Evolutionary conservation across 2,113 vertebrate species (phyloP).

Genomic region (Dicerorhinus sumatrensis): DNA sequence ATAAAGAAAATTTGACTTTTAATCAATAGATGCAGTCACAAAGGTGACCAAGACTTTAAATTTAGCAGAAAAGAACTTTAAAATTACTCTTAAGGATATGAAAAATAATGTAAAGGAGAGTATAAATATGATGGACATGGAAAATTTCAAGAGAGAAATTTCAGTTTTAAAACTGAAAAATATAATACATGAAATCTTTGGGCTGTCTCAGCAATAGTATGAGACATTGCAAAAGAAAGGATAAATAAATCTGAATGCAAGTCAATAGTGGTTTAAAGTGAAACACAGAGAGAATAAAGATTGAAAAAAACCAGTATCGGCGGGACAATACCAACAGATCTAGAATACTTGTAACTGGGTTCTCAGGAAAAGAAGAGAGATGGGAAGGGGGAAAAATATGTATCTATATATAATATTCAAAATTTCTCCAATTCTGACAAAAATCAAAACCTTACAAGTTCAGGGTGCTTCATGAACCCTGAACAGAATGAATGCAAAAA

Average conservation of each 20-base stretch:
- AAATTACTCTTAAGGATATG: background rate
- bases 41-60: background rate
- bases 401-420: background rate
- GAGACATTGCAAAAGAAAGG: background rate
- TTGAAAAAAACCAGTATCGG: background rate
- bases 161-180: background rate
- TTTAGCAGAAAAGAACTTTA: background rate
- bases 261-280: background rate
- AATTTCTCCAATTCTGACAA: background rate
- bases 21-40: background rate
- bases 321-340: background rate
- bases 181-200: background rate
- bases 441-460: background rate
- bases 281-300: background rate
- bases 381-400: background rate
- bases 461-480: background rate
- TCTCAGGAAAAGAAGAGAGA: background rate
- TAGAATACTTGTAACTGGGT: background rate
- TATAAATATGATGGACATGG: background rate
- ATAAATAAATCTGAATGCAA: background rate
- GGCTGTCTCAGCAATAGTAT: background rate
- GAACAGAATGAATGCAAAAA: background rate
- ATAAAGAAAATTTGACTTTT: background rate
- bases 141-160: background rate
- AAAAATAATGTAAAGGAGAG: background rate